Base-by-base conservation (phyloP, 2,888 invertebrate genomes). In the Tetanocera ferruginea region DNA sequence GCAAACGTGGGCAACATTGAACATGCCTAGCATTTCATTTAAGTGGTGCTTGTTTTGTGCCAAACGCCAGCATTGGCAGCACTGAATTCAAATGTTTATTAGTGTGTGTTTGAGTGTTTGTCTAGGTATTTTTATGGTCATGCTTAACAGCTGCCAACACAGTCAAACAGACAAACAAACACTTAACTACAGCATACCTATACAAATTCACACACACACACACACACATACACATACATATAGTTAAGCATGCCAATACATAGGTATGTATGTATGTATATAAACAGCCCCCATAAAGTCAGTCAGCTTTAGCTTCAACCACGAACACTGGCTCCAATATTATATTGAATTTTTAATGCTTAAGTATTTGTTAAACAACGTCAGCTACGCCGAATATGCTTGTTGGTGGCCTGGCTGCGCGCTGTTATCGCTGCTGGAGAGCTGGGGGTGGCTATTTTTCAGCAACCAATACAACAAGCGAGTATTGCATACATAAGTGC, bases 401-500 rank as follows among this genome's bases (percentile, higher is more conserved):
- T 49, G 73, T 23, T 62, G 43, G 64, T 60, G 28, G 60, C 51
- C 64, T 74, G 55, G 28, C 49, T 51, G 49, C 31, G 62, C 60
- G 64, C 14, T 43, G 43, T 43, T 43, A 14, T 43, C 11, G 43
- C 43, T 43, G 43, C 43, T 43, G 43, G 43, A 49, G 49, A 51
- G 34, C 19, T 62, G 51, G 57, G 43, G 64, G 74, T 23, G 28
- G 3, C 3, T 43, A 6, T 60, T 60, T 60, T 60, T 28, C 25
- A 60, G 28, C 25, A 5, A 28, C 28, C 60, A 28, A 14, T 28
- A 23, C 17, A 28, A 2, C 11, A 11, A 28, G 60, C 43, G 43
- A 43, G 43, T 43, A 14, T 43, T 43, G 43, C 43, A 43, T 43
- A 43, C 85, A 85, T 86, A 85, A 85, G 84, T 84, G 80, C 81